phyloP scores from a whole-genome alignment of 2,888 invertebrate genomes.

The Harpagoxenus sublaevis region DNA sequence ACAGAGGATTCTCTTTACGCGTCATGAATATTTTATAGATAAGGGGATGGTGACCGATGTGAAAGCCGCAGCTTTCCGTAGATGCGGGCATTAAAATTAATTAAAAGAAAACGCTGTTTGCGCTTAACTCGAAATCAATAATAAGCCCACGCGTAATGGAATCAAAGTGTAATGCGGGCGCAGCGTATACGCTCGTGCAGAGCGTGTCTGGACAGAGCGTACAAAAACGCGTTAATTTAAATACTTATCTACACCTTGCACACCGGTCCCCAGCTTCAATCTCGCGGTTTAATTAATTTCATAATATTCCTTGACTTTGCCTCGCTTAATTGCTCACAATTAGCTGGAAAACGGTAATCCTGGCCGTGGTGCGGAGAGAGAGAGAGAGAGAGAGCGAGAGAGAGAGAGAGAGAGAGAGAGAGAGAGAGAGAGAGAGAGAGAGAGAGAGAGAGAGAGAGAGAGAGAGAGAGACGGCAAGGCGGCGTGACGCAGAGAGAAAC shows the following conservation, averaged over 20 bases:
- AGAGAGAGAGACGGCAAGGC: conserved; percentile 12
- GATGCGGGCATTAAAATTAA: conserved; percentile 38
- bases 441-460: conserved; percentile 39
- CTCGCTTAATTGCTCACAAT: conserved; percentile 76
- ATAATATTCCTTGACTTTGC: conserved; percentile 71
- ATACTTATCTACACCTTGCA: conserved; percentile 72
- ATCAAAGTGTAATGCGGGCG: conserved; percentile 51
- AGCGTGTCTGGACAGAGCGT: conserved; percentile 19
- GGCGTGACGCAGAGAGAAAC: neutral
- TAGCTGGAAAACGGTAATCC: conserved; percentile 62
- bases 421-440: too few species aligned
- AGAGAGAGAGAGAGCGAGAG: conserved; percentile 27
- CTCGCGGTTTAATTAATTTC: conserved; percentile 73
- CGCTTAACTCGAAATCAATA: conserved; percentile 44
- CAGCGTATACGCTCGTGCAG: neutral
- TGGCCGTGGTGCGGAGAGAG: neutral
- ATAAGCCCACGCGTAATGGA: conserved; percentile 42
- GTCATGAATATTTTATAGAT: conserved; percentile 21
- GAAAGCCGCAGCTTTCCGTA: neutral
- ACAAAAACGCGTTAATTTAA: conserved; percentile 69
- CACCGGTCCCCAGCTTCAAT: conserved; percentile 60
- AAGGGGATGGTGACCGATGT: neutral
- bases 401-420: too few species aligned
- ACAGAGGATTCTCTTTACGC: conserved; percentile 16
- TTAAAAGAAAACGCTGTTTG: conserved; percentile 21